Evolutionary conservation across 2,888 invertebrate genomes (phyloP).

Genomic region (Epinotia bilunana): DNA sequence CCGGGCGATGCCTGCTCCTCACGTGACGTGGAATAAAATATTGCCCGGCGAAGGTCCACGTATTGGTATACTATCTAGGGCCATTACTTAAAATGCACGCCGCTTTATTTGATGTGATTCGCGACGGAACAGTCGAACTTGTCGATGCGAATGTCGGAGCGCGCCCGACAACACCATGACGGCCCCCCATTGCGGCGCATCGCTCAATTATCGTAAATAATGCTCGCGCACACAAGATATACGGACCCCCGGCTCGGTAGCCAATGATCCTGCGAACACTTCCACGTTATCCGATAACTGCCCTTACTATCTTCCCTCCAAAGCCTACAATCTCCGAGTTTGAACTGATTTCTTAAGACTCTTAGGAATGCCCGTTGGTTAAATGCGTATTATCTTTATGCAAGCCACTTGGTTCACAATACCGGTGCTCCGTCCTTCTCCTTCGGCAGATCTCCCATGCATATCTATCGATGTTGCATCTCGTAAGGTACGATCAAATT

Average conservation of each 20-base stretch:
- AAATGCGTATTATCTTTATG: conserved; percentile 84
- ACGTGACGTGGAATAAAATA: conserved; percentile 81
- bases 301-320: conserved; percentile 60
- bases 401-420: conserved; percentile 83
- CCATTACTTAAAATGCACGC: conserved; percentile 84
- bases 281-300: conserved; percentile 56
- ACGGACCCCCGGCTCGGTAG: conserved; percentile 78
- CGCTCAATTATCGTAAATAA: conserved; percentile 85
- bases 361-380: conserved; percentile 65
- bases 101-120: conserved; percentile 84
- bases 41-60: conserved; percentile 78
- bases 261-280: conserved; percentile 70
- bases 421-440: conserved; percentile 75
- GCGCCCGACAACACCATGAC: conserved; percentile 82
- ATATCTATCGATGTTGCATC: conserved; percentile 78
- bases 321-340: conserved; percentile 57
- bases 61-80: conserved; percentile 83
- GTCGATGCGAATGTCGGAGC: conserved; percentile 83
- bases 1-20: conserved; percentile 72
- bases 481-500: conserved; percentile 69
- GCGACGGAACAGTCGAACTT: conserved; percentile 82
- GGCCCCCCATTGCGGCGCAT: conserved; percentile 84
- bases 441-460: conserved; percentile 75
- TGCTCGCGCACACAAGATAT: conserved; percentile 84
- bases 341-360: conserved; percentile 63